These are phyloP conservation scores for Chunga burmeisteri DNA, from an alignment of 2,113 vertebrate genomes.

Conservation along the genomic window DNA sequence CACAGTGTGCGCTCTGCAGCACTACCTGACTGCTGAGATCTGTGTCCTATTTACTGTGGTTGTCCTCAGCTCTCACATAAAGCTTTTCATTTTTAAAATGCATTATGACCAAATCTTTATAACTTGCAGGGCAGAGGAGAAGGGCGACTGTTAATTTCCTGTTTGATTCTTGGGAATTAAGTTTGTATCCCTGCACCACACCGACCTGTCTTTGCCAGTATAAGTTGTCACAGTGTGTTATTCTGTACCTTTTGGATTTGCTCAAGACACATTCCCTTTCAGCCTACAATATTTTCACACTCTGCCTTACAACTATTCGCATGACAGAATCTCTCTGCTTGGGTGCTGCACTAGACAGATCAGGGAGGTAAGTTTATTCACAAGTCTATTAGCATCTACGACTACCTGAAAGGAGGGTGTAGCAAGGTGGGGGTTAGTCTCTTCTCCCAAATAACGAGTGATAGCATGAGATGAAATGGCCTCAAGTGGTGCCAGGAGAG, in stretches of 20 bases:
- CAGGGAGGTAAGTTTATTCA: background rate
- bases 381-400: background rate
- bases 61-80: background rate
- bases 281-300: background rate
- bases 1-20: background rate
- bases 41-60: background rate
- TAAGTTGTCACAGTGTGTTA: background rate
- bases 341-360: background rate
- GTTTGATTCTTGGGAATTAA: background rate
- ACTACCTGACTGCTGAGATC: background rate
- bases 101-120: background rate
- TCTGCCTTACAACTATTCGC: background rate
- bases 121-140: background rate
- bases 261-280: background rate
- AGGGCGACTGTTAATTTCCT: conserved; percentile 12
- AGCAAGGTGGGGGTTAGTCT: too few relatives aligned
- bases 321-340: background rate
- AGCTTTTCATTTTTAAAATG: background rate
- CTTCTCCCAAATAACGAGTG: too few relatives aligned
- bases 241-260: background rate
- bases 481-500: too few relatives aligned
- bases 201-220: background rate
- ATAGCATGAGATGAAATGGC: too few relatives aligned
- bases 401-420: too few relatives aligned
- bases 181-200: background rate